phyloP scores from a whole-genome alignment of 2,797 vertebrate species.

The Pygocentrus nattereri region DNA sequence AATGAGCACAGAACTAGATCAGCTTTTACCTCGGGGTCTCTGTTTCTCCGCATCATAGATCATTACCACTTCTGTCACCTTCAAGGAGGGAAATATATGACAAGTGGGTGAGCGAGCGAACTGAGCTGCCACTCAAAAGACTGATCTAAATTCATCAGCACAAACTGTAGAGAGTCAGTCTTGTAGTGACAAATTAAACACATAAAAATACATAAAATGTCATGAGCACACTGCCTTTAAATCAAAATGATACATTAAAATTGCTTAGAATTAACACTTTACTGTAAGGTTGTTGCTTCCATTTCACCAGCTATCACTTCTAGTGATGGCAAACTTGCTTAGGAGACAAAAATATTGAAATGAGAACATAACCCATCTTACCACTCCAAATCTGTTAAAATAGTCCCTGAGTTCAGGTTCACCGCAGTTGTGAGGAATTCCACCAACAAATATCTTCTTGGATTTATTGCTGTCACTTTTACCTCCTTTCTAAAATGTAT shows the following conservation, averaged over 20 bases:
- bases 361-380: slow-evolving; percentile 80
- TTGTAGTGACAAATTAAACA: neutral
- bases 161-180: neutral
- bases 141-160: slow-evolving; percentile 13
- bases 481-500: slow-evolving; percentile 93
- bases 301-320: neutral
- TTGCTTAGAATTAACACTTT: neutral
- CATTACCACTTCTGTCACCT: slow-evolving; percentile 99
- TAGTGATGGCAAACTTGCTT: neutral
- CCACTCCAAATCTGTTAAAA: slow-evolving; percentile 99
- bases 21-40: slow-evolving; percentile 99
- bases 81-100: slow-evolving; percentile 56
- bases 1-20: slow-evolving; percentile 83
- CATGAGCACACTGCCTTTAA: neutral
- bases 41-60: slow-evolving; percentile 99
- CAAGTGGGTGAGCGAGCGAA: slow-evolving; percentile 25
- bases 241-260: neutral
- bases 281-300: neutral
- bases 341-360: neutral
- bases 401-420: slow-evolving; percentile 99
- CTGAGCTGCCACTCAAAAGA: slow-evolving; percentile 7
- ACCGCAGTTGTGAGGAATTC: slow-evolving; percentile 99
- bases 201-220: too few relatives aligned
- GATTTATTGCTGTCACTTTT: slow-evolving; percentile 99
- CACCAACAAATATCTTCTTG: slow-evolving; percentile 99